phyloP scores from a whole-genome alignment of 2,797 vertebrate genomes.

The Telmatherina bonti region DNA sequence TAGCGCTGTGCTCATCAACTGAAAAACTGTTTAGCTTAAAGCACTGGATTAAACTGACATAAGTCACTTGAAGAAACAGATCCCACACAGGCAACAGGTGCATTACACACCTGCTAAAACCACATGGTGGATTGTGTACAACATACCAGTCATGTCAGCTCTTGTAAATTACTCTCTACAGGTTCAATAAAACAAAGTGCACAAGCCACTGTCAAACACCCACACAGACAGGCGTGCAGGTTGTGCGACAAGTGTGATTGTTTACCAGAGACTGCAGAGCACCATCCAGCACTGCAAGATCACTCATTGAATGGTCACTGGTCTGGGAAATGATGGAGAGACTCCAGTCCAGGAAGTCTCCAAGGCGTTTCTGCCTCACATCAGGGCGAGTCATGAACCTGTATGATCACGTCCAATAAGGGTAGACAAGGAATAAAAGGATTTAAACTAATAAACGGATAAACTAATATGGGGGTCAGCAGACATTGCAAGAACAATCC shows the following conservation, averaged over 20 bases:
- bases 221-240: not conserved
- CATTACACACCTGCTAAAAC: slow-evolving; percentile 69
- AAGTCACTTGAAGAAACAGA: slow-evolving; percentile 42
- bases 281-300: slow-evolving; percentile 88
- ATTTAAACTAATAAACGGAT: not conserved
- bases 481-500: slow-evolving; percentile 2
- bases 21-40: slow-evolving; percentile 53
- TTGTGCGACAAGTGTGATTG: not conserved
- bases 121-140: slow-evolving; percentile 50
- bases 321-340: slow-evolving; percentile 86
- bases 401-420: slow-evolving; percentile 45
- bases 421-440: not conserved
- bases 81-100: slow-evolving; percentile 67
- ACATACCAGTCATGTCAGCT: slow-evolving; percentile 70
- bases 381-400: slow-evolving; percentile 96
- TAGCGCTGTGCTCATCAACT: slow-evolving; percentile 2
- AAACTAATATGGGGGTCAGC: not conserved
- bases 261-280: slow-evolving; percentile 93
- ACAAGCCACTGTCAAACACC: slow-evolving; percentile 29
- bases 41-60: slow-evolving; percentile 37
- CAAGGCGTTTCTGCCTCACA: slow-evolving; percentile 90
- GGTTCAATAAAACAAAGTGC: slow-evolving; percentile 18
- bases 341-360: slow-evolving; percentile 94
- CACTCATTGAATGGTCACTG: slow-evolving; percentile 84
- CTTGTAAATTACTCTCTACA: slow-evolving; percentile 61